Evolutionary conservation across 1,140 invertebrate genomes (phyloP).

Genomic region (Meloidogyne chitwoodi): DNA sequence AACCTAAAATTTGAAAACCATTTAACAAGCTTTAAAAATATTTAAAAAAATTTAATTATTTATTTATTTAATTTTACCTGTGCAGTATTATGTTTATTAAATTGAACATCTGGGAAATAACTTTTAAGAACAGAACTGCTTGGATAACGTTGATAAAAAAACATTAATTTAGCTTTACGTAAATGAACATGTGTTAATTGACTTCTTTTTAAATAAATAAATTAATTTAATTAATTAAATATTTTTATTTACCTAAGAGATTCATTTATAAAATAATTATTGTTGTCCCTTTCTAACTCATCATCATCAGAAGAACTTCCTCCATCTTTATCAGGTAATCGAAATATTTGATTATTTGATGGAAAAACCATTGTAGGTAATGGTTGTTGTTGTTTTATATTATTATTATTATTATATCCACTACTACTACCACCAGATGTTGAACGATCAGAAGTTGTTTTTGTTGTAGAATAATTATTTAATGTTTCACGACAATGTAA

Average conservation of each 20-base stretch:
- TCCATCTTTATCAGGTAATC: not conserved
- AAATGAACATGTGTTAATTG: constrained; percentile 95
- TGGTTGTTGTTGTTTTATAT: no score
- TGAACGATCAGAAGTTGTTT: constrained; percentile 53
- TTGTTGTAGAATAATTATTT: constrained; percentile 35
- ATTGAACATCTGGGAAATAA: constrained; percentile 99
- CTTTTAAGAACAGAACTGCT: constrained; percentile 96
- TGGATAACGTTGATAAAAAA: constrained; percentile 99
- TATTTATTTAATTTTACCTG: constrained; percentile 64
- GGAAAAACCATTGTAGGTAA: not conserved
- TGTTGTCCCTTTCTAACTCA: not conserved
- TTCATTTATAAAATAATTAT: not conserved
- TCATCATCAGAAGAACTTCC: not conserved
- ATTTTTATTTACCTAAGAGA: no score
- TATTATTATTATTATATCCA: no score
- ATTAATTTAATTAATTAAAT: not conserved
- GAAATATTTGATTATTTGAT: not conserved
- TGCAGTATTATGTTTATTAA: constrained; percentile 99
- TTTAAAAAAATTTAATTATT: not conserved
- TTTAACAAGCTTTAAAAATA: constrained; percentile 75
- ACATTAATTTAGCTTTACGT: constrained; percentile 99
- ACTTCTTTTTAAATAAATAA: not conserved
- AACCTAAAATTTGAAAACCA: constrained; percentile 99
- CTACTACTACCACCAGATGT: constrained; percentile 38
- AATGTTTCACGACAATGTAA: constrained; percentile 25